phyloP scores from a whole-genome alignment of 35 echinoderm and acorn worm genomes.

The Amphiura filiformis region DNA sequence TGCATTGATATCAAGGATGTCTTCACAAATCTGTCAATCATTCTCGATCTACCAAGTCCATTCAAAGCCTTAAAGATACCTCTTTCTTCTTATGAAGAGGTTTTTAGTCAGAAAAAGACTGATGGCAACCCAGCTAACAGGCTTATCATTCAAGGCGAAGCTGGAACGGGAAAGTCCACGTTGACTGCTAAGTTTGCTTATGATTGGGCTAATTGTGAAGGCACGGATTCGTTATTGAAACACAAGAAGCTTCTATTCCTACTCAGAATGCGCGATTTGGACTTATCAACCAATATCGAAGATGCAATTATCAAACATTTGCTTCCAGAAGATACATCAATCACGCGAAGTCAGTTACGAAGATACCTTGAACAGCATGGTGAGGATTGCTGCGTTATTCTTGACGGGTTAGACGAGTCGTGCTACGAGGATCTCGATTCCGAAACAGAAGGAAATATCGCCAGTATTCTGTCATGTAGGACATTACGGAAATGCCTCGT shows the following conservation, averaged over 20 bases:
- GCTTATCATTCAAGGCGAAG: slow-evolving; percentile 23
- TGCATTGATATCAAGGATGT: slow-evolving; percentile 21
- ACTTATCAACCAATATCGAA: slow-evolving; percentile 32
- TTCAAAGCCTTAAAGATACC: slow-evolving; percentile 21
- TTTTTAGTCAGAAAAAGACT: slow-evolving; percentile 13
- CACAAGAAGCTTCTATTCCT: slow-evolving; percentile 17
- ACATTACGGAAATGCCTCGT: slow-evolving; percentile 15
- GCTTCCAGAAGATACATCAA: neutral
- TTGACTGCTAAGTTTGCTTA: slow-evolving; percentile 23
- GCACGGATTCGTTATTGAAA: neutral
- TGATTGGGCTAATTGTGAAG: slow-evolving; percentile 37
- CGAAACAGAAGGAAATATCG: slow-evolving; percentile 30
- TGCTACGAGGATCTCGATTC: slow-evolving; percentile 29
- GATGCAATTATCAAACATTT: slow-evolving; percentile 37
- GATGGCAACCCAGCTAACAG: neutral
- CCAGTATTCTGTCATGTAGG: slow-evolving; percentile 22
- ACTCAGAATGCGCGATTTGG: slow-evolving; percentile 35
- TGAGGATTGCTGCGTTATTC: slow-evolving; percentile 31
- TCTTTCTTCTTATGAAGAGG: slow-evolving; percentile 15
- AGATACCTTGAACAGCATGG: slow-evolving; percentile 19
- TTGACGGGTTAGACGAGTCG: slow-evolving; percentile 61
- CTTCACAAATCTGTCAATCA: slow-evolving; percentile 42
- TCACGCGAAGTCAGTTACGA: slow-evolving; percentile 13
- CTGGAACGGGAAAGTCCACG: slow-evolving; percentile 54
- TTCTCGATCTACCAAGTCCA: slow-evolving; percentile 27